These are phyloP conservation scores for Metaphire vulgaris DNA, from an alignment of 1,140 invertebrate species.

Conservation along the genomic window DNA sequence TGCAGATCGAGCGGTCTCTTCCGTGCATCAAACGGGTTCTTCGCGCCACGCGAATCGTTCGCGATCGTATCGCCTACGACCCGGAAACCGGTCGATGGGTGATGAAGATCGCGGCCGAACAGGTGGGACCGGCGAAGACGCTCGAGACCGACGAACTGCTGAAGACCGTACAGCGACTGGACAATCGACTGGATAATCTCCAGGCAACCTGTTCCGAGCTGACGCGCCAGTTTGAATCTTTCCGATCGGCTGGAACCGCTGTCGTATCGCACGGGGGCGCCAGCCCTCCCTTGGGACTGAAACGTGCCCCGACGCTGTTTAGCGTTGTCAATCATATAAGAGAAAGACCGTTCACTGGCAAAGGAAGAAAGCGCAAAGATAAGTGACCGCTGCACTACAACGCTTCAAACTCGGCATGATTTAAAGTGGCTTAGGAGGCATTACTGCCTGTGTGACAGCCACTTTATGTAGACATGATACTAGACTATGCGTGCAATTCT, in stretches of 20 bases:
- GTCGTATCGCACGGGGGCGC: not conserved
- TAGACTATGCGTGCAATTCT: too few relatives aligned
- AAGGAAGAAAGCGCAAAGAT: not conserved
- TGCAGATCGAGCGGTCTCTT: slow-evolving; percentile 10
- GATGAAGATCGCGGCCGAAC: not conserved
- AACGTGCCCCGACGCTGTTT: not conserved
- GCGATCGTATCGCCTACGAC: slow-evolving; percentile 2
- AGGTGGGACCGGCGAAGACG: not conserved
- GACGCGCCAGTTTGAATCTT: not conserved
- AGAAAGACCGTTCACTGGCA: not conserved
- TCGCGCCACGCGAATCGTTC: not conserved
- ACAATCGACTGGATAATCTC: slow-evolving; percentile 6
- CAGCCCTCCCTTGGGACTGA: not conserved
- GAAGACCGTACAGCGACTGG: slow-evolving; percentile 9
- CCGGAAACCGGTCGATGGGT: not conserved
- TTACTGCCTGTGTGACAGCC: too few relatives aligned
- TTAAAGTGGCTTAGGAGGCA: too few relatives aligned
- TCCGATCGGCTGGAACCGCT: not conserved
- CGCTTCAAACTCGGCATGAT: too few relatives aligned
- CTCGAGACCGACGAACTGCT: slow-evolving; percentile 15
- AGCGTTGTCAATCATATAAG: not conserved
- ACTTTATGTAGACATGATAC: not conserved
- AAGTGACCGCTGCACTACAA: not conserved
- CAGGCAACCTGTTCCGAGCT: not conserved
- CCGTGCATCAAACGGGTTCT: slow-evolving; percentile 8